Base-by-base conservation (phyloP, 1,140 invertebrate genomes). In the Leptinotarsa texana region DNA sequence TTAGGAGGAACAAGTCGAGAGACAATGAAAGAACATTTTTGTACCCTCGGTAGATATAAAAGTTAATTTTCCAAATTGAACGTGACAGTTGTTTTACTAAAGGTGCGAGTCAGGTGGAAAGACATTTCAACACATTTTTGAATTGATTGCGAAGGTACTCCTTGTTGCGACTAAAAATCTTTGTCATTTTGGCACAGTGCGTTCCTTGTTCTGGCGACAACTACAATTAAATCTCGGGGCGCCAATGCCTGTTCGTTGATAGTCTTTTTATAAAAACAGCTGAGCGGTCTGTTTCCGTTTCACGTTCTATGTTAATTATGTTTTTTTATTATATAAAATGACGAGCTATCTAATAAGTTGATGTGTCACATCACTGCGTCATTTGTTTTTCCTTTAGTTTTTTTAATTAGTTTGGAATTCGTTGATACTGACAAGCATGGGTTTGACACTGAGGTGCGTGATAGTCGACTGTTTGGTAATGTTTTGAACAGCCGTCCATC, bases 401-500 rank as follows among this genome's bases (percentile, higher is more conserved):
- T 51, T 48, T 69, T 69, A 57, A 63, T 75, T 75, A 70, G 66
- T 77, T 65, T 65, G 74, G 67, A 75, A 74, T 33, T 49, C 48
- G 69, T 72, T 72, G 49, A 72, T 62, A 49, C n/a, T 27, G 15
- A 69, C 21, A 74, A 77, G 78, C 78, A 78, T 81, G 78, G 80
- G 78, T 81, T 80, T 81, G 80, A 77, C 78, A 81, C 77, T 78
- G 78, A 73, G 74, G 75, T 66, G 71, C 67, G 48, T 57, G 72
- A 74, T 42, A 47, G 72, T 69, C 68, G 24, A 48, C 22, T 51
- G 61, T 74, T 71, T 51, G 51, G 63, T 18, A 33, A 22, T 73
- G 70, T 63, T 73, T 69, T 15, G 69, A 61, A 65, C 51, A 69
- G 27, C 33, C 85, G 84, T 84, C 83, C 85, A 86, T 85, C 86